A percentile compares a stretch with the other conserved stretches of the same genome.
These are phyloP conservation scores for Hyppa rectilinea DNA, from an alignment of 2,888 invertebrate species.

Conservation along the genomic window DNA sequence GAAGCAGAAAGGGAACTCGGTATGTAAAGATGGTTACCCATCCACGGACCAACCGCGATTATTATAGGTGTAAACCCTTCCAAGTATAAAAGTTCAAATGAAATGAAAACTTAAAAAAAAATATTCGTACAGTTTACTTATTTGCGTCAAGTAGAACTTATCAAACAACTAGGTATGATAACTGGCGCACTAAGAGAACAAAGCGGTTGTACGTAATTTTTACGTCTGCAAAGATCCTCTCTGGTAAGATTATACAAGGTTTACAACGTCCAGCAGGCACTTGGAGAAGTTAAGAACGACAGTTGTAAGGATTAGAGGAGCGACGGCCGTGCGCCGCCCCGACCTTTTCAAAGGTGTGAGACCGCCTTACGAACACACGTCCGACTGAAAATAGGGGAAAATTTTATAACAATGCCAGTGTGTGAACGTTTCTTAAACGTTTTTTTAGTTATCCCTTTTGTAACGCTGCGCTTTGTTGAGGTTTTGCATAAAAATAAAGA, in stretches of 20 bases:
- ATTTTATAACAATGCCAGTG: conserved; percentile 5
- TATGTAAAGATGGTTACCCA: too few relatives aligned
- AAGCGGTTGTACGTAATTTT: conserved; percentile 29
- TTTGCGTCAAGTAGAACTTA: background rate
- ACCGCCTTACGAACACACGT: conserved; percentile 26
- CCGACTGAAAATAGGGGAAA: conserved; percentile 18
- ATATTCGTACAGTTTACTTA: too few relatives aligned
- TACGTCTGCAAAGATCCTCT: conserved; percentile 46
- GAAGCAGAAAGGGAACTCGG: too few relatives aligned
- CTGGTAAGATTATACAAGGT: conserved; percentile 32
- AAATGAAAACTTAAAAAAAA: too few relatives aligned
- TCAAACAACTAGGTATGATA: background rate
- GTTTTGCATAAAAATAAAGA: conserved; percentile 3
- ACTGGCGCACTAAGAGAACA: background rate
- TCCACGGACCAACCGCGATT: too few relatives aligned
- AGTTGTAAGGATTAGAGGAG: conserved; percentile 49
- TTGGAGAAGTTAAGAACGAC: conserved; percentile 53
- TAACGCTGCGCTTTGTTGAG: background rate
- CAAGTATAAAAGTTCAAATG: background rate
- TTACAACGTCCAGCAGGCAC: conserved; percentile 3
- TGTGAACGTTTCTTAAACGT: background rate
- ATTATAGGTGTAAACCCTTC: too few relatives aligned
- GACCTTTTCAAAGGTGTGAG: conserved; percentile 37
- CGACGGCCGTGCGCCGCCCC: conserved; percentile 1
- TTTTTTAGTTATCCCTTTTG: background rate